Evolutionary conservation across 92 coral and sea anemone species (phyloP).

Genomic region (Actinostola sp.): DNA sequence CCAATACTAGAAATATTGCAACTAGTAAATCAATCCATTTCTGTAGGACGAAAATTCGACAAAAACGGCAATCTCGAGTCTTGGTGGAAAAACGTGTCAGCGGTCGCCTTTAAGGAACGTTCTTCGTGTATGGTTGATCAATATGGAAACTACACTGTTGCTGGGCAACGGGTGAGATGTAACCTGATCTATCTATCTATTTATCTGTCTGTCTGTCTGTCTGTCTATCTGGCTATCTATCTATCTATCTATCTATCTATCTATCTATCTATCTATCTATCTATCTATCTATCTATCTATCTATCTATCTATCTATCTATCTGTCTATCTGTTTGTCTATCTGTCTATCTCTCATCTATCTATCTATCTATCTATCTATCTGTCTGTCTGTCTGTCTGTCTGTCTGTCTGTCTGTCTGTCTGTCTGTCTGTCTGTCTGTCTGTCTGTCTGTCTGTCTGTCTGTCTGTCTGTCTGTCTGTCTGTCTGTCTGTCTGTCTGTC

Average conservation of each 20-base stretch:
- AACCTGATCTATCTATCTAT: not conserved
- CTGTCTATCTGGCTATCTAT: not conserved
- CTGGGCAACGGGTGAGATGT: slow-evolving; percentile 67
- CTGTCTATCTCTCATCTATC: too few species aligned
- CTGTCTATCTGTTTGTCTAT: not conserved
- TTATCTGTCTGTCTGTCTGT: not conserved
- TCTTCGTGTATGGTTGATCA: slow-evolving; percentile 88
- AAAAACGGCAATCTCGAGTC: slow-evolving; percentile 86
- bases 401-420: not conserved
- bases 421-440: not conserved
- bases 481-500: not conserved
- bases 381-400: not conserved
- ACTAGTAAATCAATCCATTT: not conserved
- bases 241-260: not conserved
- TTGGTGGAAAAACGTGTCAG: slow-evolving; percentile 97
- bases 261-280: not conserved
- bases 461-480: not conserved
- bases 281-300: not conserved
- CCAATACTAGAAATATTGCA: not conserved
- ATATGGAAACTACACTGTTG: slow-evolving; percentile 80
- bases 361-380: not conserved
- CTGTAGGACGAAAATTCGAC: slow-evolving; percentile 84
- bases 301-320: not conserved
- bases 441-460: not conserved
- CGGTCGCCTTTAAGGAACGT: slow-evolving; percentile 73